Conservation (phyloP, 2,888 invertebrate genomes). For the Eumerus sabulonum region DNA sequence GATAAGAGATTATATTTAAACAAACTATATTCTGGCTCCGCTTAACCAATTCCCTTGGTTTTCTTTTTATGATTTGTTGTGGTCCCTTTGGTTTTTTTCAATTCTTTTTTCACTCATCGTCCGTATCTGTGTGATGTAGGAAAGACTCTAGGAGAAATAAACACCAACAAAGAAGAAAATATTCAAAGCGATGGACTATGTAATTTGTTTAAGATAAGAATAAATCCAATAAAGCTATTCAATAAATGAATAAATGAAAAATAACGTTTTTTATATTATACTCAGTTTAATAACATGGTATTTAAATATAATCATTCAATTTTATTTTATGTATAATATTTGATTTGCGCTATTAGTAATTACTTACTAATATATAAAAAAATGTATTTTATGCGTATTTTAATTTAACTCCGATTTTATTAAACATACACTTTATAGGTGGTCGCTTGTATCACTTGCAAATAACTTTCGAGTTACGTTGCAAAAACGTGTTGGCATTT, state of each 20-base stretch:
- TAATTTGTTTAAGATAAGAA: conserved; percentile 24
- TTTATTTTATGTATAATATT: no score
- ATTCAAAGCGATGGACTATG: conserved; percentile 30
- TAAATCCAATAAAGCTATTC: conserved; percentile 8
- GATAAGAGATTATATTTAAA: conserved; percentile 9
- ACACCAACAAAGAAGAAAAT: conserved; percentile 38
- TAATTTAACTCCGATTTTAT: no score
- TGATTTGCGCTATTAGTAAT: no score
- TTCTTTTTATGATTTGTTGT: conserved; percentile 51
- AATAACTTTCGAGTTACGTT: no score
- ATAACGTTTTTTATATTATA: background rate
- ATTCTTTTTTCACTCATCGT: conserved; percentile 35
- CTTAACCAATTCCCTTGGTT: conserved; percentile 49
- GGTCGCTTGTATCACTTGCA: no score
- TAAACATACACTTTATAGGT: no score
- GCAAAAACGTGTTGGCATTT: no score
- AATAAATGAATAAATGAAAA: conserved; percentile 34
- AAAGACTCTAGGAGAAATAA: conserved; percentile 47
- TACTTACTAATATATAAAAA: no score
- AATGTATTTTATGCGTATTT: no score
- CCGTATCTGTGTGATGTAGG: conserved; percentile 43
- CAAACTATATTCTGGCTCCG: conserved; percentile 43
- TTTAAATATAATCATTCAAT: no score
- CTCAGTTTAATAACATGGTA: conserved; percentile 19
- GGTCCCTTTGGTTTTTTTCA: conserved; percentile 41